Conservation (phyloP, 2,113 vertebrate genomes). For the Pluvialis apricaria region DNA sequence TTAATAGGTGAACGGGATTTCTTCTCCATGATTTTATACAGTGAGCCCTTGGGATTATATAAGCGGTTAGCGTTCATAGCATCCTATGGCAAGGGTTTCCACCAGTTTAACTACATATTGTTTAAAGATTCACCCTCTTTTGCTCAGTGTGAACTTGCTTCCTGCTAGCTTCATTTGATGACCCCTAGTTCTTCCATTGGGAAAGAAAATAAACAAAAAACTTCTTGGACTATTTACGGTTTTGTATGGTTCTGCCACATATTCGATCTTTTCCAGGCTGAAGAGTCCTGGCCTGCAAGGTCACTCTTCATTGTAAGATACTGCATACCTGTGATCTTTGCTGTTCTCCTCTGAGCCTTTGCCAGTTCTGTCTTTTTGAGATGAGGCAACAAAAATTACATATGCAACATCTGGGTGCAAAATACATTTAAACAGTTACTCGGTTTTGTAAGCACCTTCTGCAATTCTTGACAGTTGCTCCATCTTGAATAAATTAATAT, state of each 20-base stretch:
- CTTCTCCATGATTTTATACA: neutral
- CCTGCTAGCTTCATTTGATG: neutral
- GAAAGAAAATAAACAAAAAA: neutral
- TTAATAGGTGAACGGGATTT: neutral
- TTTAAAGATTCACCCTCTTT: neutral
- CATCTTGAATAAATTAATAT: neutral
- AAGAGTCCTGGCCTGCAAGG: neutral
- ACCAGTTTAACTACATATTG: neutral
- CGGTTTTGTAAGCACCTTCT: neutral
- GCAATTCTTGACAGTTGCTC: neutral
- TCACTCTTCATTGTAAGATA: neutral
- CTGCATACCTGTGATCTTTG: neutral
- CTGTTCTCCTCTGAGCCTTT: neutral
- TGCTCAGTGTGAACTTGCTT: neutral
- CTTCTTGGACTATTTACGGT: fast-evolving
- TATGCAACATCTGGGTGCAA: neutral
- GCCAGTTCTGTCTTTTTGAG: neutral
- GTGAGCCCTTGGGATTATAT: neutral
- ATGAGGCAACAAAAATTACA: neutral
- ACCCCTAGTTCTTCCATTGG: neutral
- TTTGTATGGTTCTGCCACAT: neutral
- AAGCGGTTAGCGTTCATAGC: neutral
- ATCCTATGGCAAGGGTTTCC: neutral
- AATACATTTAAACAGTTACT: neutral
- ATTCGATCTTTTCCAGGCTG: neutral